phyloP scores from a whole-genome alignment of 37 sponge, comb jelly and placozoan genomes.

The Halisarca cf. caerulea region DNA sequence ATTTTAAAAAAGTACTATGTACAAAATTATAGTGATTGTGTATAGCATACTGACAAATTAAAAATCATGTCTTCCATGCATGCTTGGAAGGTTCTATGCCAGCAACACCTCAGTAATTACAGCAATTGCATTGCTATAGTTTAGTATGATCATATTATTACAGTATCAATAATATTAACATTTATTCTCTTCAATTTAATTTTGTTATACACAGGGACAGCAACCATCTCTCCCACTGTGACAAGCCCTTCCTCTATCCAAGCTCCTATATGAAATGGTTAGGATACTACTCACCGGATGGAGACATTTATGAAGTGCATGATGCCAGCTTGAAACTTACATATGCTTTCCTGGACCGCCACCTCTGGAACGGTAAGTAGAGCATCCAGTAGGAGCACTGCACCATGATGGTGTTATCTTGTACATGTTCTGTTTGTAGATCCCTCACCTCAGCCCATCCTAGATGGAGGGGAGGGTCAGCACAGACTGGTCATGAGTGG shows the following conservation, averaged over 20 bases:
- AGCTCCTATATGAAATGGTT: neutral
- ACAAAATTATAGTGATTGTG: too few species aligned
- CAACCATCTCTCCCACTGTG: conserved; percentile 56
- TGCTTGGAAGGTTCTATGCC: too few species aligned
- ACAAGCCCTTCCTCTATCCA: conserved; percentile 32
- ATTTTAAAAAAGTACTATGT: too few species aligned
- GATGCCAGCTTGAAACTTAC: conserved; percentile 45
- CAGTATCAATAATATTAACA: too few species aligned
- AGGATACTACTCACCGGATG: neutral
- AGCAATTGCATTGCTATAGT: too few species aligned
- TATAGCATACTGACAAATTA: too few species aligned
- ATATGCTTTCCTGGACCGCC: conserved; percentile 62
- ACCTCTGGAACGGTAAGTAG: conserved; percentile 58
- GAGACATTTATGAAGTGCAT: conserved; percentile 39
- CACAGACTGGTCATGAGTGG: conserved; percentile 59
- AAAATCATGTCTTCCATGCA: too few species aligned
- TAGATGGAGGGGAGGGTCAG: conserved; percentile 62
- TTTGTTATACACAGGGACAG: conserved; percentile 31
- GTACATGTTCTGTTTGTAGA: neutral
- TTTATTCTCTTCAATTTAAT: neutral
- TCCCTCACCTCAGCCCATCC: conserved; percentile 35
- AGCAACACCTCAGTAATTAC: too few species aligned
- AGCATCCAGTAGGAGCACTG: too few species aligned
- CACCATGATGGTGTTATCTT: too few species aligned
- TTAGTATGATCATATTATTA: too few species aligned